Evolutionary conservation across 2,113 vertebrate species (phyloP).

Genomic region (Bostrychus sinensis): DNA sequence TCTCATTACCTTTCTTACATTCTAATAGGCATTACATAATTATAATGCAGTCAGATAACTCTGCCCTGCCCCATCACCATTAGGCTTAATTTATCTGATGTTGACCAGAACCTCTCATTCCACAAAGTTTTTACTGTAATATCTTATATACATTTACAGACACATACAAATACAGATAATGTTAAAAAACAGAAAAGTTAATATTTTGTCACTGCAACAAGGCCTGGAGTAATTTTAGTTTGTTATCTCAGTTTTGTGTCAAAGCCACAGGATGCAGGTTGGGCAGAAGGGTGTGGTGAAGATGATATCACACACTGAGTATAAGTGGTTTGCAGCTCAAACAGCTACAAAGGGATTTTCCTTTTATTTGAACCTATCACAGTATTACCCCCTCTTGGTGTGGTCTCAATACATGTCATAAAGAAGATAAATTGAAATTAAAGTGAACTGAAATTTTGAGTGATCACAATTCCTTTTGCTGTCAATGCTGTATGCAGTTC

Average conservation of each 20-base stretch:
- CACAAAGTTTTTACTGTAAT: constrained; percentile 19
- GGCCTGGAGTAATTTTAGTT: background rate
- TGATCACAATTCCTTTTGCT: no score
- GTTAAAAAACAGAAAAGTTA: no score
- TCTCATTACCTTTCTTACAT: constrained; percentile 4
- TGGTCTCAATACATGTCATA: no score
- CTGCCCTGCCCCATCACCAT: constrained; percentile 19
- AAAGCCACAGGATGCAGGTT: constrained; percentile 32
- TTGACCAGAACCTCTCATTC: constrained; percentile 29
- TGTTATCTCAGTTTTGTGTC: background rate
- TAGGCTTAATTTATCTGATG: constrained; percentile 38
- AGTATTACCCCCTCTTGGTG: constrained; percentile 10
- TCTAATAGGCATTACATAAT: no score
- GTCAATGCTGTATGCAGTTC: no score
- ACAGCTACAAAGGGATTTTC: no score
- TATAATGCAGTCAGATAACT: no score
- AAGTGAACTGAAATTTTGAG: no score
- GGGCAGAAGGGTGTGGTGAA: constrained; percentile 27
- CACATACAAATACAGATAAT: background rate
- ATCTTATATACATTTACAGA: constrained; percentile 9
- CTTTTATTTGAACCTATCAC: background rate
- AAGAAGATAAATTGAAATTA: no score
- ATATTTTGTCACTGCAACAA: no score
- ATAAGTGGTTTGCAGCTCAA: no score
- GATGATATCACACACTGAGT: background rate